A percentile compares a stretch with the other conserved stretches of the same genome.
Conservation (phyloP, 2,113 vertebrate genomes). For the Pelvicachromis taeniatus region DNA sequence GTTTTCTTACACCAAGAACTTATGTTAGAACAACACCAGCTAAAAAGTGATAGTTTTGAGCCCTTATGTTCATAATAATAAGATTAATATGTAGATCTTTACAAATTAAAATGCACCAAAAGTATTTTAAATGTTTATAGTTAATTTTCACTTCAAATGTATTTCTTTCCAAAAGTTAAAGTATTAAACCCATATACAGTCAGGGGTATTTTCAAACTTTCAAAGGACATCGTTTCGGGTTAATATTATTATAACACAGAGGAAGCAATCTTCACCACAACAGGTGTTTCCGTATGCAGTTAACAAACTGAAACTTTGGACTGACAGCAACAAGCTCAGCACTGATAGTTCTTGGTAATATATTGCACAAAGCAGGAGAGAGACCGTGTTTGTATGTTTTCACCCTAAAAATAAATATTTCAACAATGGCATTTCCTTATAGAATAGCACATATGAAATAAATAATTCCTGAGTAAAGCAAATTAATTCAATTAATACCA, state of each 20-base stretch:
- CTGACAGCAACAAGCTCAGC: neutral
- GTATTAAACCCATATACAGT: neutral
- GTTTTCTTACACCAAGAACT: neutral
- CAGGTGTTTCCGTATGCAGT: neutral
- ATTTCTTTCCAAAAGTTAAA: neutral
- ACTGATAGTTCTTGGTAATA: neutral
- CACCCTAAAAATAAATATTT: neutral
- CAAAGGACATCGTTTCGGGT: neutral
- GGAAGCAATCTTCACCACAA: neutral
- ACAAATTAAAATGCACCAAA: neutral
- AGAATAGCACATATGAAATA: neutral
- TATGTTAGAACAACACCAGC: neutral
- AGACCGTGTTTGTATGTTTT: neutral
- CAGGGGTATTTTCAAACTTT: neutral
- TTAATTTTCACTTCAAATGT: neutral
- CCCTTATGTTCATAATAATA: neutral
- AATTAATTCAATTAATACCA: no score
- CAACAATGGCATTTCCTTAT: neutral
- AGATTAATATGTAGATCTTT: accelerated
- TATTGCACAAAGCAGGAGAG: neutral
- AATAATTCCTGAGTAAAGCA: no score
- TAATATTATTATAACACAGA: neutral
- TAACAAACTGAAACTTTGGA: neutral
- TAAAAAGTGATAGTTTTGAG: neutral
- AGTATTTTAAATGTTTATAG: neutral